Conservation (phyloP, 1,140 invertebrate species). For the Andricus grossulariae region DNA sequence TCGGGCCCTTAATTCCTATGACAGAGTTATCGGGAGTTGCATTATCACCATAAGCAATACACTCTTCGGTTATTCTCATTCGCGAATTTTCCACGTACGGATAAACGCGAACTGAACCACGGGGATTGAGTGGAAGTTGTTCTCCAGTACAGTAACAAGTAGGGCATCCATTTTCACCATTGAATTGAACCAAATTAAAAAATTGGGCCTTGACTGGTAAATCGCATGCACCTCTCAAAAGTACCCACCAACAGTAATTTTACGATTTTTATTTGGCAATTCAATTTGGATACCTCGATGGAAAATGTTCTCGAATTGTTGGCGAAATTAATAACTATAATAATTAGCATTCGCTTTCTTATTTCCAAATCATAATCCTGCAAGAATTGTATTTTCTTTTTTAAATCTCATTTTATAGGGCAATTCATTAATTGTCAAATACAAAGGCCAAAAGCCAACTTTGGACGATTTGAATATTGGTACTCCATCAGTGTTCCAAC, state of each 20-base stretch:
- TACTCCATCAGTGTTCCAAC: too few relatives aligned
- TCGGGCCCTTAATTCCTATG: too few relatives aligned
- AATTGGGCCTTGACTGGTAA: constrained; percentile 37
- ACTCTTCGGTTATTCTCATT: not conserved
- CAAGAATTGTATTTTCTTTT: too few relatives aligned
- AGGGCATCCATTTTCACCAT: constrained; percentile 44
- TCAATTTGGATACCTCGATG: constrained; percentile 28
- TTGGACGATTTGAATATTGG: too few relatives aligned
- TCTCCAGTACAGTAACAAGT: constrained; percentile 34
- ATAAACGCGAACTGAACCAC: not conserved
- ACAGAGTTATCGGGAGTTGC: too few relatives aligned
- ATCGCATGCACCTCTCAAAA: constrained; percentile 33
- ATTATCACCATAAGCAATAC: too few relatives aligned
- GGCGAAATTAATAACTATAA: constrained; percentile 34
- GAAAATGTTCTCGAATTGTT: constrained; percentile 40
- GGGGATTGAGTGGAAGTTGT: not conserved
- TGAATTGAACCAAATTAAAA: constrained; percentile 43
- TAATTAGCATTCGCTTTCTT: not conserved
- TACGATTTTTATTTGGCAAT: constrained; percentile 32
- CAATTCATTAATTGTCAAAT: too few relatives aligned
- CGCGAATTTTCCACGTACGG: not conserved
- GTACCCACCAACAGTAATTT: constrained; percentile 28
- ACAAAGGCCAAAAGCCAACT: too few relatives aligned
- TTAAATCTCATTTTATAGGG: too few relatives aligned
- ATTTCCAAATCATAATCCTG: too few relatives aligned